Conservation (phyloP, 2,888 invertebrate species). For the Philhelius pedissequus region DNA sequence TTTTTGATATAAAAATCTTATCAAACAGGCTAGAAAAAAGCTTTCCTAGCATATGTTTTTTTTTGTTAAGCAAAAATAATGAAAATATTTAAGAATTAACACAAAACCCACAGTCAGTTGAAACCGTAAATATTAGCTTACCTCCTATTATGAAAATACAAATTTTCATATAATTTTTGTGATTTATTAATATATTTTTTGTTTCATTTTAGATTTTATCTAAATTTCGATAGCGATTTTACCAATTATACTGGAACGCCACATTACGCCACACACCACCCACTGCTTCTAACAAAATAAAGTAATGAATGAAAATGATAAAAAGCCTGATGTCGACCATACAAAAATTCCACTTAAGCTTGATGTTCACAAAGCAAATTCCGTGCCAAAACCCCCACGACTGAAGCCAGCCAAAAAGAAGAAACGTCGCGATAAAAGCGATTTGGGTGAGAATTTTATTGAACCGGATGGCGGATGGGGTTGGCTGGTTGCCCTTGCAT, state of each 20-base stretch:
- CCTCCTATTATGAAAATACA: no score
- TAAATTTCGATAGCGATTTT: background rate
- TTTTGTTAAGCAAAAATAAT: background rate
- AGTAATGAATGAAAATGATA: constrained; percentile 39
- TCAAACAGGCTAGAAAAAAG: background rate
- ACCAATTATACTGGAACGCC: no score
- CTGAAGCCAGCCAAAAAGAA: constrained; percentile 69
- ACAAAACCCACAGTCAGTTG: background rate
- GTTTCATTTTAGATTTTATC: constrained; percentile 18
- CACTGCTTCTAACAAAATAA: background rate
- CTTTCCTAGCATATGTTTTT: background rate
- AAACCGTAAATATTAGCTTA: no score
- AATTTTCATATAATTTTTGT: no score
- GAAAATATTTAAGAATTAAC: background rate
- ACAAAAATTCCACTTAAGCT: constrained; percentile 48
- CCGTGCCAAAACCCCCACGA: constrained; percentile 15
- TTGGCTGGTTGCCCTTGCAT: constrained; percentile 86
- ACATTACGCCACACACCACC: background rate
- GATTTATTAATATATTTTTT: background rate
- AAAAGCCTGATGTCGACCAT: constrained; percentile 33
- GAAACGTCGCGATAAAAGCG: constrained; percentile 76
- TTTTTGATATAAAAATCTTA: no score
- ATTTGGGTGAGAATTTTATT: constrained; percentile 81
- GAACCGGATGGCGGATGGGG: constrained; percentile 89
- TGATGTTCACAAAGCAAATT: constrained; percentile 54